phyloP scores from a whole-genome alignment of 2,113 vertebrate genomes.

The Tautogolabrus adspersus region DNA sequence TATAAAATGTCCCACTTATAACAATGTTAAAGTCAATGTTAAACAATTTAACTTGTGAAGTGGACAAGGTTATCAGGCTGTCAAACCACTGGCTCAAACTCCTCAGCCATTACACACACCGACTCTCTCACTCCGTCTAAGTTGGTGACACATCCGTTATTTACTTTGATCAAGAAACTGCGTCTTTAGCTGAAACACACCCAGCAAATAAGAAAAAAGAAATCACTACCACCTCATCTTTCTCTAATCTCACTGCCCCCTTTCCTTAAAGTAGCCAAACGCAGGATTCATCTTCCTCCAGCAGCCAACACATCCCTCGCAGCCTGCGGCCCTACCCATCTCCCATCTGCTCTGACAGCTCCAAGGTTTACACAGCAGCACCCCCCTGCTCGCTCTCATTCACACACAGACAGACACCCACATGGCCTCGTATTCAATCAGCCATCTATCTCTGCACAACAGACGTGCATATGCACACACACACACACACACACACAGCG shows the following conservation, averaged over 20 bases:
- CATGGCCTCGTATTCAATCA: slow-evolving; percentile 67
- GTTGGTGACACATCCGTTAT: slow-evolving; percentile 8
- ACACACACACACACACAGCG: slow-evolving; percentile 14
- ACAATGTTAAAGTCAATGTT: too few relatives aligned
- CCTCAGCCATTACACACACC: slow-evolving; percentile 8
- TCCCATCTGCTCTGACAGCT: slow-evolving; percentile 91
- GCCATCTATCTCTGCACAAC: slow-evolving; percentile 70
- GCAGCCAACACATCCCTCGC: slow-evolving; percentile 57
- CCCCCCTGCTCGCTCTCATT: slow-evolving; percentile 27
- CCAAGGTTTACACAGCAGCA: slow-evolving; percentile 85
- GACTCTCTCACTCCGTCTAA: background rate
- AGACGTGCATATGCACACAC: slow-evolving; percentile 47
- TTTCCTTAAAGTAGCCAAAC: slow-evolving; percentile 40
- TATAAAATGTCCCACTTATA: too few relatives aligned
- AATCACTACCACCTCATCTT: background rate
- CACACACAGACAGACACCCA: slow-evolving; percentile 60
- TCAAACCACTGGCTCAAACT: background rate
- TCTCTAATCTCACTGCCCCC: slow-evolving; percentile 40
- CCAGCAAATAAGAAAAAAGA: background rate
- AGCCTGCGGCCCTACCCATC: slow-evolving; percentile 71
- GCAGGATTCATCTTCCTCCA: slow-evolving; percentile 60
- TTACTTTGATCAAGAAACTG: slow-evolving; percentile 47
- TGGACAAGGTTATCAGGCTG: too few relatives aligned
- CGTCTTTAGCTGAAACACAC: slow-evolving; percentile 44
- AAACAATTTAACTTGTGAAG: too few relatives aligned